Base-by-base conservation (phyloP, 2,888 invertebrate species). In the Dexiosoma caninum region DNA sequence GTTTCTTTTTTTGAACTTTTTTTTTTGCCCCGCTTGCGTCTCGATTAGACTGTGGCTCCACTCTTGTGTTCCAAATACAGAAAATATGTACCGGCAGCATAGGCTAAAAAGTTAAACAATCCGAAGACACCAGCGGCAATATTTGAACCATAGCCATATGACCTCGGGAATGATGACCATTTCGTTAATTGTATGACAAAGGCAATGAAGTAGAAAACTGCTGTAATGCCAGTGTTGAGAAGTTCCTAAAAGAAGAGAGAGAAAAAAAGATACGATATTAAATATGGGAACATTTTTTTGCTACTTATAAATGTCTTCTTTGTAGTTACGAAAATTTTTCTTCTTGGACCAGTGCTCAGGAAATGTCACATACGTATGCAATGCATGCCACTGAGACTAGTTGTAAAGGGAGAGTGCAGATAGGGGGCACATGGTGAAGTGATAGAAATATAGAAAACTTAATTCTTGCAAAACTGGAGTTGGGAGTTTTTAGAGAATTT, bases 101-200 rank as follows among this genome's bases (percentile, higher is more conserved):
- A 97, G 23, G 94, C 95, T 67, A 94, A 85, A 53, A 95, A 94
- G 90, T 96, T 96, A 90, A 97, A 93, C 44, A 97, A 89, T 75
- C 95, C 96, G 87, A 97, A 96, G 91, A 96, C 95, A 87, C 95
- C 96, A 81, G 95, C 96, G 12, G 95, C 93, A 62, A 95, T 92
- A 86, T 95, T 95, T 46, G 92, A 90, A 32, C 91, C 93, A 14
- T 90, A 89, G 8, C 85, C 87, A 59, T 83, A 83, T 4, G 84
- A 3, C 12, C 30, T 10, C n/a, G 19, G 2, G 53, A 79, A 83
- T 6, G 91, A 90, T 3, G 92, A 89, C 91, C 94, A 93, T 19
- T 92, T 91, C 0, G 94, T 92, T 84, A 97, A 92, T 88, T 96
- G 94, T 23, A 95, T 93, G 84, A 97, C 94, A 90, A 95, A 95